Conservation (phyloP, 2,888 invertebrate genomes). For the Pseudolycoriella hygida region DNA sequence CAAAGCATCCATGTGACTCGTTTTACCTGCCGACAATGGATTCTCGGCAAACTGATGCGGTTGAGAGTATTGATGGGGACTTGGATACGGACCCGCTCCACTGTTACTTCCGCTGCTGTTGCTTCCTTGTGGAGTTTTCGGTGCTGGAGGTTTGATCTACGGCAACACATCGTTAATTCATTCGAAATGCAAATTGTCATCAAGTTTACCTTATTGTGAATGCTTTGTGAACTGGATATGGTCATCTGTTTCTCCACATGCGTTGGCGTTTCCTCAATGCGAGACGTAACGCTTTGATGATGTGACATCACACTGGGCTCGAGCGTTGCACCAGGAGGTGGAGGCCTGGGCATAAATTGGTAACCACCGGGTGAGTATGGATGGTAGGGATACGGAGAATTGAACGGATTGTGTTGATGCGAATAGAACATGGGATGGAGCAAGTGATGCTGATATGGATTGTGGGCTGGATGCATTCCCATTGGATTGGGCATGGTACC, state of each 20-base stretch:
- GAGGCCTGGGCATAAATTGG: constrained; percentile 26
- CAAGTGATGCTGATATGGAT: constrained; percentile 48
- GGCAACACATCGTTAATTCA: neutral
- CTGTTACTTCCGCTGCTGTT: constrained; percentile 16
- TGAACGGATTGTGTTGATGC: constrained; percentile 43
- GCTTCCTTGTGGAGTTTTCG: constrained; percentile 28
- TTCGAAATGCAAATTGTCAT: neutral
- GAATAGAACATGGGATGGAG: constrained; percentile 56
- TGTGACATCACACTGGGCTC: constrained; percentile 26
- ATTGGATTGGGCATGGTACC: constrained; percentile 25
- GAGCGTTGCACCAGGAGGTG: constrained; percentile 22
- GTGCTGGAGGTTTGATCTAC: constrained; percentile 29
- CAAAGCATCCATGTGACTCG: constrained; percentile 56
- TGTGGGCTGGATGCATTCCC: constrained; percentile 55
- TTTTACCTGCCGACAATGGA: constrained; percentile 39
- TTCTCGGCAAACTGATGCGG: constrained; percentile 47
- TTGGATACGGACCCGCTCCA: constrained; percentile 14
- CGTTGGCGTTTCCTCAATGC: constrained; percentile 11
- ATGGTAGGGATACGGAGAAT: constrained; percentile 39
- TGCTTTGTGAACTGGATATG: constrained; percentile 10
- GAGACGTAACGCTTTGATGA: constrained; percentile 16
- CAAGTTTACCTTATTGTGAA: constrained; percentile 11
- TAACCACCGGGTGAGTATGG: constrained; percentile 26
- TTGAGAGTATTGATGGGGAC: constrained; percentile 20
- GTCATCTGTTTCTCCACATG: constrained; percentile 29